Evolutionary conservation across 1,140 invertebrate species (phyloP).

Genomic region (Sycophila sp.): DNA sequence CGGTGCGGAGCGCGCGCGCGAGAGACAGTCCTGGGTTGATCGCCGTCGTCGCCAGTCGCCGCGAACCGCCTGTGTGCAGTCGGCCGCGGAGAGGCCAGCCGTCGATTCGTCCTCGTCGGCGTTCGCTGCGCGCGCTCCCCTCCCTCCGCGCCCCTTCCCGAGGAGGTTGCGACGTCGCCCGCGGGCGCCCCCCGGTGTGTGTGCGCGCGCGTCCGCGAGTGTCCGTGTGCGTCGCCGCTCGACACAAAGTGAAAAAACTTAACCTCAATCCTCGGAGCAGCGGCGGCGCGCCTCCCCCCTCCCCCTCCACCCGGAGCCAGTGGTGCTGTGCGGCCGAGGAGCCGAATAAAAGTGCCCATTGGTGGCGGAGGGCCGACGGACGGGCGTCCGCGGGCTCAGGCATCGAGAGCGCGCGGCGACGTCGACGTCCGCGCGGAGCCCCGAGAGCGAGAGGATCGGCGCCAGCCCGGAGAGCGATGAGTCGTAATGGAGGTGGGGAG

Average conservation of each 20-base stretch:
- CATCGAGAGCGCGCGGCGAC: neutral
- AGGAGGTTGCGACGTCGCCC: too few species aligned
- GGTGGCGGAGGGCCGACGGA: neutral
- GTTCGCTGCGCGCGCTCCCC: neutral
- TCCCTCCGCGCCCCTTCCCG: neutral
- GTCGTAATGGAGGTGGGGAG: slow-evolving; percentile 23
- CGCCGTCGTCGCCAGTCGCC: too few species aligned
- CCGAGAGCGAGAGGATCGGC: neutral
- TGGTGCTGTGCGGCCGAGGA: too few species aligned
- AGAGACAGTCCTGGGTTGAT: too few species aligned
- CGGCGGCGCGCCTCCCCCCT: neutral
- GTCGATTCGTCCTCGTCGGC: neutral
- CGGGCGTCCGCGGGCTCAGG: too few species aligned
- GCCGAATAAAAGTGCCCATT: too few species aligned
- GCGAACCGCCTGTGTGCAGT: too few species aligned
- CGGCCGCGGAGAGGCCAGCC: neutral
- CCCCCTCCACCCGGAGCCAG: neutral
- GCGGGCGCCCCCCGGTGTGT: too few species aligned
- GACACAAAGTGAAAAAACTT: slow-evolving; percentile 6
- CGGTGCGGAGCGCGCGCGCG: neutral
- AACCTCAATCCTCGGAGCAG: slow-evolving; percentile 16
- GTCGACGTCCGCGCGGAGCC: neutral
- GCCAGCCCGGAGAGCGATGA: neutral
- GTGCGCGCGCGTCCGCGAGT: neutral
- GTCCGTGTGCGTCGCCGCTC: too few species aligned